Evolutionary conservation across 2,888 invertebrate genomes (phyloP).

Genomic region (Mythimna lalbum): DNA sequence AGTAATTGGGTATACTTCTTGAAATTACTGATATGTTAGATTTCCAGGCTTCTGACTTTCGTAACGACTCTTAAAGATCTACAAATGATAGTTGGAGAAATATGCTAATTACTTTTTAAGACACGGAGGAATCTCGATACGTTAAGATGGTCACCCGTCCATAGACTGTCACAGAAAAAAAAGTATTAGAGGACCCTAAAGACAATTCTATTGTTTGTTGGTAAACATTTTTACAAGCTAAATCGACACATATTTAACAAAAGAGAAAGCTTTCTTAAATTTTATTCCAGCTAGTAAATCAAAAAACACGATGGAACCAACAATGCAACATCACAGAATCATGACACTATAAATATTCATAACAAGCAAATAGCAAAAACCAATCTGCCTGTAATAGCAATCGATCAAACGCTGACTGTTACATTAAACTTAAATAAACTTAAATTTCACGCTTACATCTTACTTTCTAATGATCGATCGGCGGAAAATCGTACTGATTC

Average conservation of each 20-base stretch:
- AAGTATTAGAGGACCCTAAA: neutral
- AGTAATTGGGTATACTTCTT: too few relatives aligned
- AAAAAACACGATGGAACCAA: slow-evolving; percentile 28
- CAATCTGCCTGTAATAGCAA: slow-evolving; percentile 59
- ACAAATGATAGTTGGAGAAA: too few relatives aligned
- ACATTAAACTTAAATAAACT: slow-evolving; percentile 82
- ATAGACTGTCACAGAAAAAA: neutral
- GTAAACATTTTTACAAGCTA: too few relatives aligned
- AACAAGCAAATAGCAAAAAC: slow-evolving; percentile 56
- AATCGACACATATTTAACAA: too few relatives aligned
- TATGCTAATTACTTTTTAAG: too few relatives aligned
- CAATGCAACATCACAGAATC: slow-evolving; percentile 39
- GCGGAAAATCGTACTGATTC: slow-evolving; percentile 85
- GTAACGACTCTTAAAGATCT: too few relatives aligned
- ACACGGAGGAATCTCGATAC: too few relatives aligned
- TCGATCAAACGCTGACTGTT: slow-evolving; percentile 66
- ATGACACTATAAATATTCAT: slow-evolving; percentile 51
- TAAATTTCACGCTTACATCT: slow-evolving; percentile 83
- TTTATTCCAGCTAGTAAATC: neutral
- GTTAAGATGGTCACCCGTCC: too few relatives aligned
- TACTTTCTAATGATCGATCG: slow-evolving; percentile 87
- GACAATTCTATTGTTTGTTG: neutral
- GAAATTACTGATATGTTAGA: too few relatives aligned
- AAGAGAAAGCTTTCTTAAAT: slow-evolving; percentile 6
- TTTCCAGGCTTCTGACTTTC: too few relatives aligned